Conservation (phyloP, 2,888 invertebrate genomes). For the Harpalus rubripes region DNA sequence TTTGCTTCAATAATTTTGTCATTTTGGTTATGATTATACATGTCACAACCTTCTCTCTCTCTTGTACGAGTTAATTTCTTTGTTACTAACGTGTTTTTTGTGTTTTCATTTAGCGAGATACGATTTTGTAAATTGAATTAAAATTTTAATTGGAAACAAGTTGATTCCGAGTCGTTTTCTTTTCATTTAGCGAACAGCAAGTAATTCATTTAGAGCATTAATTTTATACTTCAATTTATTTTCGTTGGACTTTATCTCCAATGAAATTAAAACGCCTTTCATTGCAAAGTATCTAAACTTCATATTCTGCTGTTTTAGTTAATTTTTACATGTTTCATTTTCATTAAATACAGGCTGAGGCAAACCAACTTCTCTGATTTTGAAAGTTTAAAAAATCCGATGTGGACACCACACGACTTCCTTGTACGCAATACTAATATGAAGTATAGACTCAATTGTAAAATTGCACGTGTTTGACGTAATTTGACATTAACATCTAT, state of each 20-base stretch:
- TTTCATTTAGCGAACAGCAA: constrained; percentile 36
- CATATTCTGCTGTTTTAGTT: neutral
- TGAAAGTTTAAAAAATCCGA: too few relatives aligned
- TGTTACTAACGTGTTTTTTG: neutral
- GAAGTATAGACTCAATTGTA: too few relatives aligned
- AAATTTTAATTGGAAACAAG: constrained; percentile 41
- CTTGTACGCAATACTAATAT: too few relatives aligned
- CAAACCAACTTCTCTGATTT: too few relatives aligned
- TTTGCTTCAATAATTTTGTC: constrained; percentile 17
- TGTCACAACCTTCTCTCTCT: neutral
- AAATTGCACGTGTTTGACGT: too few relatives aligned
- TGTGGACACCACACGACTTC: too few relatives aligned
- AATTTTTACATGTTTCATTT: neutral
- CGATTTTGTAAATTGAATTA: constrained; percentile 39
- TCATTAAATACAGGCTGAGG: too few relatives aligned
- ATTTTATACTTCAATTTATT: constrained; percentile 43
- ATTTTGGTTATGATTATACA: constrained; percentile 6
- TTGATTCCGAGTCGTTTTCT: constrained; percentile 26
- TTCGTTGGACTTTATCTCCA: constrained; percentile 18
- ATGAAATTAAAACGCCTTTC: constrained; percentile 32
- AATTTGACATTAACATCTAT: too few relatives aligned
- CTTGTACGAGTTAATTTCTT: neutral
- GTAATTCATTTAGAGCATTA: constrained; percentile 42
- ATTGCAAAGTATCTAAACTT: neutral
- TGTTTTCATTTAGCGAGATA: constrained; percentile 4